Base-by-base conservation (phyloP, 2,888 invertebrate species). In the Lasioglossum malachurum region DNA sequence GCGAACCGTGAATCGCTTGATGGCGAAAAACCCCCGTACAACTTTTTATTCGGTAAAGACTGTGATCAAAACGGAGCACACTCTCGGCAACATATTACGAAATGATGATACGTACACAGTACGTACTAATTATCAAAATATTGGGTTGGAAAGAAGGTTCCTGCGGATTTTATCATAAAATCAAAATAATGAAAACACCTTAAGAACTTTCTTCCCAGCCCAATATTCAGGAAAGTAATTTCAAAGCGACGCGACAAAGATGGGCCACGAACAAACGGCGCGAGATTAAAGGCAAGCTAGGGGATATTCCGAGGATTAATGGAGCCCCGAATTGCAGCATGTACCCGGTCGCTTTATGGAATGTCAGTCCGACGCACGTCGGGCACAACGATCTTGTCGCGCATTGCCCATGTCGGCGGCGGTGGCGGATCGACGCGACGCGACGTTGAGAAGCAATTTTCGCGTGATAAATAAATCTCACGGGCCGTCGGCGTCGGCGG, bases 401-500 rank as follows among this genome's bases (percentile, higher is more conserved):
- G 27, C 27, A 27, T 60, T 27, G 27, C 31, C 31, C n/a, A n/a
- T n/a, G n/a, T 60, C 23, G 49, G 14, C 5, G 44, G 12, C 12
- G 44, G 12, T 44, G n/a, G 27, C 19, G 75, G 67, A 76, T 57
- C 49, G 53, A 27, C 41, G 46, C 44, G 44, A 44, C 44, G 44
- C 12, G 44, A 44, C 46, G 41, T 27, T 31, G 35, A 67, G 16
- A 49, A 27, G 72, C 78, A 87, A 87, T 82, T 86, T 78, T 75
- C 57, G 41, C 49, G 16, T 71, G 86, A 82, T 80, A 82, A 82
- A 86, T 87, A 80, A 82, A 86, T 86, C 80, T 80, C 78, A 69
- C 82, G 71, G 69, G 0, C 46, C 64, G 74, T 41, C 57, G 49
- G 71, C 69, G 75, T 4, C 14, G 67, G 4, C 8, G 80, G n/a